Percentiles rank a stretch among this genome's conserved stretches.
These are phyloP conservation scores for Corvus cornix DNA, from an alignment of 2,113 vertebrate species.

Conservation along the genomic window DNA sequence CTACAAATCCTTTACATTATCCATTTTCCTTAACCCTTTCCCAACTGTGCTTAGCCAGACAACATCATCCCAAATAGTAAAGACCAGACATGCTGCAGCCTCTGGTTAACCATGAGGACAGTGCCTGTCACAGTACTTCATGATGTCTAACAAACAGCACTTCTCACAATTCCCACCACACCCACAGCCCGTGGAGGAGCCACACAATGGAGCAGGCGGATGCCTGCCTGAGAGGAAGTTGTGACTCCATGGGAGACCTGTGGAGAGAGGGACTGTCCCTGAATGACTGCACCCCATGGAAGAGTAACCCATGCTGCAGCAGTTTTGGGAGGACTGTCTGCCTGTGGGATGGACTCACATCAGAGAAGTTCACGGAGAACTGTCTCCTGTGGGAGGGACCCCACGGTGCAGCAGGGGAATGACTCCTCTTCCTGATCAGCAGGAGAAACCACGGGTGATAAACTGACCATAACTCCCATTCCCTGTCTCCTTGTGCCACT, in stretches of 20 bases:
- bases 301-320: neutral
- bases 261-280: neutral
- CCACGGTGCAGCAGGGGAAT: neutral
- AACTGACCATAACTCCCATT: neutral
- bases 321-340: neutral
- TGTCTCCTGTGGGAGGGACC: neutral
- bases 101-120: neutral
- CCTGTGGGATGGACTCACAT: accelerated
- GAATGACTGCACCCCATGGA: neutral
- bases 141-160: neutral
- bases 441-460: accelerated
- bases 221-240: neutral
- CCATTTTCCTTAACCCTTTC: neutral
- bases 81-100: neutral
- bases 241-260: neutral
- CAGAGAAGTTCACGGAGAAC: neutral
- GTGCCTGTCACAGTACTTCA: neutral
- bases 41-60: neutral
- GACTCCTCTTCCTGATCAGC: neutral
- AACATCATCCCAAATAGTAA: neutral
- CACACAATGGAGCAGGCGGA: neutral
- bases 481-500: neutral
- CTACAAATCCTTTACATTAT: neutral
- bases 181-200: neutral
- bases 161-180: neutral